Base-by-base conservation (phyloP, 2,113 vertebrate species). In the Enhydra lutris region DNA sequence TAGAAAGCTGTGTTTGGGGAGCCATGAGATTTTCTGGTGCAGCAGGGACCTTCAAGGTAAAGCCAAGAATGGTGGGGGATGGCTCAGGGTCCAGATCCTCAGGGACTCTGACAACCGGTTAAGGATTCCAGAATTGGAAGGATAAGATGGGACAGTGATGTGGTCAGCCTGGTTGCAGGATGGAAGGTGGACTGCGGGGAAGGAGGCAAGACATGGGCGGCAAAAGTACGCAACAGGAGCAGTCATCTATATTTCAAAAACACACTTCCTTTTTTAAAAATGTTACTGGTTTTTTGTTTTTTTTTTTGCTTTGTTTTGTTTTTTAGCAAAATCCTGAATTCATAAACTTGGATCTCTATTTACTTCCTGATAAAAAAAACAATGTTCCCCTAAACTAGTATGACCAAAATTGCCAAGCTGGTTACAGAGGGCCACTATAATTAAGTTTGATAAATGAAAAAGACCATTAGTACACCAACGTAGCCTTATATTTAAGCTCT, bases 21-120 rank as follows among this genome's bases (percentile, higher is more conserved):
- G 23, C 34, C 73, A 6, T 1, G 23, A 5, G 50, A 61, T 52
- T 59, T 6, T 39, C 13, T 13, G 31, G 83, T 2, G 24, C 74
- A 11, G 0, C 17, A 0, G 11, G 23, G 39, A 24, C 42, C 0
- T 0, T 36, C 8, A 4, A 8, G 55, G 84, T 24, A 55, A 85
- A 89, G 57, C 7, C 42, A 17, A 63, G 14, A 26, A 50, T 0
- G 0, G 74, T 12, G 59, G 18, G 34, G 17, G 63, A 29, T 31
- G 21, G 29, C 1, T 1, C 73, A 52, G 45, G 47, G 39, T 39
- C 39, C 45, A 36, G 82, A 59, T 31, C 13, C 67, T 4, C 18
- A 47, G 59, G 89, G 61, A 55, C 31, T 20, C 36, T 15, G 47
- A 13, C 1, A 26, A 59, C 65, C 34, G 4, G 31, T 1, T 42